Evolutionary conservation across 2,797 vertebrate genomes (phyloP), one percentile per base, ranked within the genome.

Genomic region (Acanthiza pusilla): DNA sequence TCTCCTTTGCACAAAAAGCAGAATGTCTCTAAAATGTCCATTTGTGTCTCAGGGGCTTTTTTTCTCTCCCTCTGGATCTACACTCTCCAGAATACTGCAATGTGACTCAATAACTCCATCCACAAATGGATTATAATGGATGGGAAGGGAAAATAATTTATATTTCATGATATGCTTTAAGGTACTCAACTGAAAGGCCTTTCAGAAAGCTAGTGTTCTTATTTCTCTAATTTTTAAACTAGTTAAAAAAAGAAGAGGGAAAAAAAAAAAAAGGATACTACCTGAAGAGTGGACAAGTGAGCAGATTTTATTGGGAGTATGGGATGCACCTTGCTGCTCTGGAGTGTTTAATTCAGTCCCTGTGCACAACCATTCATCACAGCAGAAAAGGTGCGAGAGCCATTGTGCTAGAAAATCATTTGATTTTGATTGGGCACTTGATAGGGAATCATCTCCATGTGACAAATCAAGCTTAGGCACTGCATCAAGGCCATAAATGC

Each of bases 401-500:
- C 88, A 94, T 95, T 95, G 91, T 96, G 95, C 54, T 94, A 88
- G 85, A 93, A 97, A 96, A 96, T 96, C 89, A 97, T 96, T 96
- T 94, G 95, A 96, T 96, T 96, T n/a, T n/a, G n/a, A n/a, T n/a
- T n/a, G n/a, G 61, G 67, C 75, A 90, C 95, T 96, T 96, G 95
- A 81, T 93, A 65, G 54, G 71, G 94, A 96, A 91, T 91, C 86
- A 81, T 93, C 88, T 43, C 6, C 7, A 65, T 18, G 82, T 9
- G 40, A 91, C 77, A 96, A 88, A 88, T 83, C 87, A 89, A 91
- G 82, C 40, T 96, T 51, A 80, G 96, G 62, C n/a, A 63, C n/a
- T 76, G 81, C 75, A 91, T 73, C 82, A 66, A 74, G 86, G 66
- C 78, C 86, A 10, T 50, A 80, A 90, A 48, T 53, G 40, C 68